Conservation (phyloP, 2,888 invertebrate species). For the Choristoneura rosaceana region DNA sequence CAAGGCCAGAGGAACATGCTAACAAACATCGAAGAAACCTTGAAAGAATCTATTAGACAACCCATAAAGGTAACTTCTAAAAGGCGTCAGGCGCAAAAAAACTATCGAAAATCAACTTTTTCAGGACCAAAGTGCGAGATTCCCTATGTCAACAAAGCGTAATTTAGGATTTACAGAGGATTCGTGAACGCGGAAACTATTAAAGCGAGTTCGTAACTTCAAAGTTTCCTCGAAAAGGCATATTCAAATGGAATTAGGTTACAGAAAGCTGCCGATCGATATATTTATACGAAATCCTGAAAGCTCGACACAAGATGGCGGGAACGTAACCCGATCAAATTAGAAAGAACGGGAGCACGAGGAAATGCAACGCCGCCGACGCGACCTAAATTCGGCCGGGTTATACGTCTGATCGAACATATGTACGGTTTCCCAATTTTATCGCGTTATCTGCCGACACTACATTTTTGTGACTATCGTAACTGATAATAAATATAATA, state of each 20-base stretch:
- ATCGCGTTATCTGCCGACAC: constrained; percentile 68
- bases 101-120: constrained; percentile 42
- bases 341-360: constrained; percentile 57
- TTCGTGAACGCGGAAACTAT: constrained; percentile 44
- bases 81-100: constrained; percentile 41
- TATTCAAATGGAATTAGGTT: constrained; percentile 69
- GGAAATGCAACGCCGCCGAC: constrained; percentile 60
- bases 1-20: constrained; percentile 67
- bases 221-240: constrained; percentile 52
- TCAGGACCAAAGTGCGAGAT: constrained; percentile 43
- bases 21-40: constrained; percentile 48
- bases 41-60: constrained; percentile 25
- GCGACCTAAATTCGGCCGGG: constrained; percentile 73
- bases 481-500: constrained; percentile 48
- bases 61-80: constrained; percentile 5
- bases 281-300: constrained; percentile 80
- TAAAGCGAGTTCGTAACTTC: constrained; percentile 46
- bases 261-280: constrained; percentile 78
- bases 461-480: constrained; percentile 54
- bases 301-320: constrained; percentile 83
- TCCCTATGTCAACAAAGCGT: constrained; percentile 70
- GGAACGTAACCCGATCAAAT: constrained; percentile 71
- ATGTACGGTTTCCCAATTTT: constrained; percentile 77
- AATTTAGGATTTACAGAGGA: constrained; percentile 45
- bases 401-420: constrained; percentile 79